These are phyloP conservation scores for Botia kubotai DNA, from an alignment of 2,797 vertebrate genomes.

Conservation along the genomic window DNA sequence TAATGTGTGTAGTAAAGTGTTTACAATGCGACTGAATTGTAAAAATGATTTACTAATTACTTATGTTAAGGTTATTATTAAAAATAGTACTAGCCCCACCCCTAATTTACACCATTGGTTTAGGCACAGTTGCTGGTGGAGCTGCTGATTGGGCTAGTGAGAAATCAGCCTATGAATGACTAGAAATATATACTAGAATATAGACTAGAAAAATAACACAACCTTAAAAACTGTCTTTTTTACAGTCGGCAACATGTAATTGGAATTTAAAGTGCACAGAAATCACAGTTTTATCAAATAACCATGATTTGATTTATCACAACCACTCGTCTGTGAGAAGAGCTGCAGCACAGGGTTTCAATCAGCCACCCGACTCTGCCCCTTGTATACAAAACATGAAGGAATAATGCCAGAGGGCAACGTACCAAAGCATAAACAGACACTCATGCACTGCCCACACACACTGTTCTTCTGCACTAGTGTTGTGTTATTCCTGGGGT, in stretches of 20 bases:
- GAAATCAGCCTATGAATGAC: not conserved
- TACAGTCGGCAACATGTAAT: not conserved
- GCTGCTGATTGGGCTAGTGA: no score
- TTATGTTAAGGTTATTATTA: no score
- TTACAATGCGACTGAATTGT: no score
- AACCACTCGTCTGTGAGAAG: not conserved
- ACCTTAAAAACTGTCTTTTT: not conserved
- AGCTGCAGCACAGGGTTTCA: slow-evolving; percentile 17
- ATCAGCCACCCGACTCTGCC: slow-evolving; percentile 16
- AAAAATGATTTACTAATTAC: no score
- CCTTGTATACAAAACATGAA: slow-evolving; percentile 50
- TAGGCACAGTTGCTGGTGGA: no score
- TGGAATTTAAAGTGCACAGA: not conserved
- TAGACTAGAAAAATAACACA: not conserved
- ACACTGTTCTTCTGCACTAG: not conserved
- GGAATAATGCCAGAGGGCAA: slow-evolving; percentile 1
- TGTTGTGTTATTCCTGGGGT: slow-evolving; percentile 4
- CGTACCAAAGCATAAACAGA: slow-evolving; percentile 40
- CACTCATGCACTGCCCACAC: slow-evolving; percentile 29
- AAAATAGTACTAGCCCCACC: no score
- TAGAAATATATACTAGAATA: no score
- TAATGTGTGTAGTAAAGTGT: no score
- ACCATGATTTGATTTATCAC: slow-evolving; percentile 18
- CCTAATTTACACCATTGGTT: no score
- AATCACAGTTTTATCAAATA: not conserved